phyloP scores from a whole-genome alignment of 2,113 vertebrate species.

The Picathartes gymnocephalus region DNA sequence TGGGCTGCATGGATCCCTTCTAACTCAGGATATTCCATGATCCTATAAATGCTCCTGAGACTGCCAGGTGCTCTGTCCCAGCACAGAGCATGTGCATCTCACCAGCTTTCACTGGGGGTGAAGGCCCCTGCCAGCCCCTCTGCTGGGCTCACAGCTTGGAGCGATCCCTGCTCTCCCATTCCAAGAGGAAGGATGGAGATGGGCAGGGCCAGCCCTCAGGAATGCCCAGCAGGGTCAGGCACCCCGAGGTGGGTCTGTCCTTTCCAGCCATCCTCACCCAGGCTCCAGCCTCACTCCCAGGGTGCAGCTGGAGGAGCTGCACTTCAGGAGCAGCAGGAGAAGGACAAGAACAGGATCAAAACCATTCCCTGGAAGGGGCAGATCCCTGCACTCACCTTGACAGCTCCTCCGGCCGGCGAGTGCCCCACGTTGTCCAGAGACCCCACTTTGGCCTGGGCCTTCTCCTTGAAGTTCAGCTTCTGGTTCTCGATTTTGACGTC shows the following conservation, averaged over 20 bases:
- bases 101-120: not conserved
- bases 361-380: rapidly evolving
- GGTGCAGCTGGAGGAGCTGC: not conserved
- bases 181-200: not conserved
- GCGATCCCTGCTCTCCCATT: rapidly evolving
- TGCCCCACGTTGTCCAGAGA: slow-evolving; percentile 86
- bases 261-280: not conserved
- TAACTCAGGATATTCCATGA: not conserved
- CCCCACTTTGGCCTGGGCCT: slow-evolving; percentile 87
- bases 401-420: slow-evolving; percentile 73
- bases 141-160: rapidly evolving
- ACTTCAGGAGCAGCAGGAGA: not conserved
- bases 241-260: not conserved
- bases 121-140: not conserved
- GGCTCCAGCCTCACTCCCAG: no score
- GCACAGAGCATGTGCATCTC: not conserved
- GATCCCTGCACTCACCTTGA: slow-evolving; percentile 74
- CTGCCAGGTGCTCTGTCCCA: not conserved
- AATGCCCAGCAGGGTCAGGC: not conserved
- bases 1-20: not conserved
- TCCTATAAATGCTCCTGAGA: rapidly evolving
- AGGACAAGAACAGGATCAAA: not conserved
- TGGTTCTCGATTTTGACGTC: slow-evolving; percentile 89
- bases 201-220: not conserved
- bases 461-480: slow-evolving; percentile 89